These are phyloP conservation scores for Pachypanchax playfairii DNA, from an alignment of 2,113 vertebrate genomes.

Conservation along the genomic window DNA sequence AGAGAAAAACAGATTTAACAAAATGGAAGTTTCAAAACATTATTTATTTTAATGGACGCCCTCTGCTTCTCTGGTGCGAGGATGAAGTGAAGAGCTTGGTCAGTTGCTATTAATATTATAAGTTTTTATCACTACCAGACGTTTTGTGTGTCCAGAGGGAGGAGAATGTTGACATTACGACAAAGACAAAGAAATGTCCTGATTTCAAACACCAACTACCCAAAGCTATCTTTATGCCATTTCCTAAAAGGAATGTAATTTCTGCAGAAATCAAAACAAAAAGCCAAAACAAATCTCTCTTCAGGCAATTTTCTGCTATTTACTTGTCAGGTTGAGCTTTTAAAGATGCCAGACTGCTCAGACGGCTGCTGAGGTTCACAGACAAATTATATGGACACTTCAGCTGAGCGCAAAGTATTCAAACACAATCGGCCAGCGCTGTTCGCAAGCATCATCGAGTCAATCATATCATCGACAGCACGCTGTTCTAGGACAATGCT, in stretches of 20 bases:
- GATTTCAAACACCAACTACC: constrained; percentile 26
- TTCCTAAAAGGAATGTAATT: constrained; percentile 71
- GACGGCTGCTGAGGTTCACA: constrained; percentile 64
- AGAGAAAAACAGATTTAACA: constrained; percentile 10
- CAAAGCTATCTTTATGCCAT: constrained; percentile 66
- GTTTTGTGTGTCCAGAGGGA: constrained; percentile 1
- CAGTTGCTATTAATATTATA: constrained; percentile 13
- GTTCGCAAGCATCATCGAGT: neutral
- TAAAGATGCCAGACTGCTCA: constrained; percentile 59
- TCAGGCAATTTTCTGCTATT: constrained; percentile 75
- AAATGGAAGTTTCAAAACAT: constrained; percentile 7
- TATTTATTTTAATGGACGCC: neutral
- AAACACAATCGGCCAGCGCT: neutral
- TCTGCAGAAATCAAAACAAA: constrained; percentile 72
- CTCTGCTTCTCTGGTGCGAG: neutral
- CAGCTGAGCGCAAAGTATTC: constrained; percentile 18
- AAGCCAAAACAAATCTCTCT: constrained; percentile 69
- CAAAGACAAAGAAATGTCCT: constrained; percentile 51
- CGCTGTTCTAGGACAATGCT: constrained; percentile 1
- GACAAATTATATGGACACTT: constrained; percentile 58
- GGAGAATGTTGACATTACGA: constrained; percentile 42
- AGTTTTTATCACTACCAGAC: constrained; percentile 14
- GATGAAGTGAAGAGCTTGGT: neutral
- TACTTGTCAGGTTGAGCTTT: constrained; percentile 75
- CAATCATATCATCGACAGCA: neutral